Conservation (phyloP, 2,797 vertebrate species). For the Artibeus lituratus region DNA sequence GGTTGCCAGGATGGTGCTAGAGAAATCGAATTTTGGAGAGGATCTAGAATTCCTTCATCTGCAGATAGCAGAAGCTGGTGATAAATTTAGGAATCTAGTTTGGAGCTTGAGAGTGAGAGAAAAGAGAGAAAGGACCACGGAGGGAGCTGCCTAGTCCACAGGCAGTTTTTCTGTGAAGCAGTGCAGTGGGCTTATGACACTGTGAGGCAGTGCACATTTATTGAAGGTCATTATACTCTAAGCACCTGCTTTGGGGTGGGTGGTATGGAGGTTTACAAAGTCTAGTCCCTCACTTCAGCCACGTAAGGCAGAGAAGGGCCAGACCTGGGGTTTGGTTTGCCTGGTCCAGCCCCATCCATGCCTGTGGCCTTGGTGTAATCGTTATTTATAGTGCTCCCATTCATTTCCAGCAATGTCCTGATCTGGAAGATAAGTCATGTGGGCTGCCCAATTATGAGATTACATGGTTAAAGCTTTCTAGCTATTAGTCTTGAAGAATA, state of each 20-base stretch:
- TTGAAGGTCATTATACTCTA: fast-evolving
- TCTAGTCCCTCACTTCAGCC: background rate
- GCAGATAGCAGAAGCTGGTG: background rate
- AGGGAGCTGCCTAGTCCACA: background rate
- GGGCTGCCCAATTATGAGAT: background rate
- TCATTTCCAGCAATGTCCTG: background rate
- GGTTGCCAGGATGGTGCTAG: background rate
- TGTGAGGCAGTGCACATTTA: fast-evolving
- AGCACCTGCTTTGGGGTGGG: background rate
- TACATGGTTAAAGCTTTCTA: background rate
- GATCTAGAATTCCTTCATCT: background rate
- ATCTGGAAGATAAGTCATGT: background rate
- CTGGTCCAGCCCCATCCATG: background rate
- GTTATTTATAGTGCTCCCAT: fast-evolving
- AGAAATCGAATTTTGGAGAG: background rate
- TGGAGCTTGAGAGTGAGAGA: background rate
- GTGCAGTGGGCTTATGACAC: fast-evolving
- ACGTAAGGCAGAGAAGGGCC: too few species aligned
- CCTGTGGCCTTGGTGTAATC: background rate
- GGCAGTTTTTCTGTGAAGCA: background rate
- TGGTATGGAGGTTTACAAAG: too few species aligned
- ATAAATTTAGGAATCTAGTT: background rate
- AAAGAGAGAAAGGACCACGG: background rate
- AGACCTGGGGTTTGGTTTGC: background rate
- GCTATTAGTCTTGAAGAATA: background rate